Evolutionary conservation across 2,113 vertebrate genomes (phyloP), one percentile per base, ranked within the genome.

Genomic region (Chionomys nivalis): DNA sequence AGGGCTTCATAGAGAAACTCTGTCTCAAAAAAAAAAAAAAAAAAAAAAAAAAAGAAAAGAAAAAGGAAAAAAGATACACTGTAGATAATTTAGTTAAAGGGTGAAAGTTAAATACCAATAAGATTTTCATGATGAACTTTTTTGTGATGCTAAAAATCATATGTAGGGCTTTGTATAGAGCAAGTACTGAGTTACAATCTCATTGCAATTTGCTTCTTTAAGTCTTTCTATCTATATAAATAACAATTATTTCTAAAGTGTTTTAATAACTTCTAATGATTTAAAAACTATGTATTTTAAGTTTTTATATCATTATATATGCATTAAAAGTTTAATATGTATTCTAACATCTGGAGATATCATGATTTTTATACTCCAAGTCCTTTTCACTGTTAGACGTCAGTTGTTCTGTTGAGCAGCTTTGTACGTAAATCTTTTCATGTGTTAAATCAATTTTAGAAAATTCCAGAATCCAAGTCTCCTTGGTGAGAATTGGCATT

Each of bases 241-340:
- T 89, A 93, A 81, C 58, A 24, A 6, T 92, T 83, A 87, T 68
- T 93, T 78, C 44, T 7, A 11, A 72, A 88, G 7, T 36, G 68
- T 49, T n/a, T 70, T 70, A 70, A n/a, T 70, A 47, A 70, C 42
- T 68, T 86, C 61, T 66, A 89, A 89, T 89, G 70, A 61, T 36
- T 89, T 88, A 44, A 76, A 85, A 47, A 76, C 24, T 23, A 39
- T 90, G 39, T 90, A 24, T 90, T 86, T 58, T 77, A 17, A 94
- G 42, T 88, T 92, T 97, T 92, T 87, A 58, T 89, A 31, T 79
- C 31, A 91, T 92, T 77, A 96, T 79, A 79, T 90, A 89, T 61
- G 93, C 12, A 79, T 42, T 83, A 87, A 86, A 68, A 91, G 91
- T 90, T 93, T 78, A 63, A n/a, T 96, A 52, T 92, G 26, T 42